Base-by-base conservation (phyloP, 2,888 invertebrate genomes). In the Diloba caeruleocephala region DNA sequence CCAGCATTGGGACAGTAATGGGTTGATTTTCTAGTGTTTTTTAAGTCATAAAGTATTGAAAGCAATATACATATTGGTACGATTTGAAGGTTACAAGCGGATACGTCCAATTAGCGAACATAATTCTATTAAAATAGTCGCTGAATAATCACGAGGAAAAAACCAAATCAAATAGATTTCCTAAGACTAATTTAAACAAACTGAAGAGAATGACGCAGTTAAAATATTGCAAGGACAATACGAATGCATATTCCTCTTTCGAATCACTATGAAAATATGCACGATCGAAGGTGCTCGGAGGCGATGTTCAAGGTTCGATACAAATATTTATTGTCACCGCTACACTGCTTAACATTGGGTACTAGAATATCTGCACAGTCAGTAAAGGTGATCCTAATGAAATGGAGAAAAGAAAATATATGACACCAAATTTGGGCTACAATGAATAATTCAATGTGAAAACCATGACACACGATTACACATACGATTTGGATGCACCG, bases 391-490 rank as follows among this genome's bases (percentile, higher is more conserved):
- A 49, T 59, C 15, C 13, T 33, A 33, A 44, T 42, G 41, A 55
- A 54, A 56, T 42, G 41, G 50, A 52, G 62, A 54, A 63, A 49
- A 29, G 26, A 33, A 53, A 62, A 59, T 49, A 53, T 48, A 69
- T 60, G 52, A 54, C 42, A 43, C 45, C 21, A 38, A 51, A 71
- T 64, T 59, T 71, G 36, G 69, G 65, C 38, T 55, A 43, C 49
- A 46, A 62, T 82, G 75, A 76, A 81, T 81, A 55, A 82, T 82
- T 75, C 76, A 79, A 68, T 14, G 9, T 48, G 39, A 13, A 41
- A 42, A 48, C 38, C 52, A 29, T 62, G 33, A 54, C 38, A 59
- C 36, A 41, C n/a, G n/a, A n/a, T n/a, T n/a, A n/a, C 43, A 29
- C 31, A 36, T 6, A 29, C 46, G 43, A 71, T 68, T 62, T 33